These are phyloP conservation scores for Agonum fuliginosum DNA, from an alignment of 2,888 invertebrate genomes.

Conservation along the genomic window DNA sequence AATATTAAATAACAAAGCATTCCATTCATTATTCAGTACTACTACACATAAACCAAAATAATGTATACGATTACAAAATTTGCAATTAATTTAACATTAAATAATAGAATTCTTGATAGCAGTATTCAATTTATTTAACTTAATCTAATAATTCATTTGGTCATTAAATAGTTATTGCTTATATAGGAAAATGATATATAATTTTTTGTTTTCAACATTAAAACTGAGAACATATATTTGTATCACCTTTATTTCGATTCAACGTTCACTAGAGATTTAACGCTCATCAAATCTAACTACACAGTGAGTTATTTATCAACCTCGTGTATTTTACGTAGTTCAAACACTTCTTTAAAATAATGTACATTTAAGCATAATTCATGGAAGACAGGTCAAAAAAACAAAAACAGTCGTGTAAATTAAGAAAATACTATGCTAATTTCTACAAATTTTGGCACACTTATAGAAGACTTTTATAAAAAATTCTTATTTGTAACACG, in stretches of 20 bases:
- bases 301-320: slow-evolving; percentile 45
- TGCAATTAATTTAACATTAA: slow-evolving; percentile 32
- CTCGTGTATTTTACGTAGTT: slow-evolving; percentile 43
- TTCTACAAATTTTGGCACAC: slow-evolving; percentile 59
- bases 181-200: slow-evolving; percentile 22
- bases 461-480: slow-evolving; percentile 55
- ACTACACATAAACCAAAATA: slow-evolving; percentile 30
- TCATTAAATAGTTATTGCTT: slow-evolving; percentile 43
- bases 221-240: slow-evolving; percentile 28
- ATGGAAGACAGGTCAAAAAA: slow-evolving; percentile 58
- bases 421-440: slow-evolving; percentile 34
- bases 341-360: slow-evolving; percentile 43
- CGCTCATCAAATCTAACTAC: slow-evolving; percentile 30
- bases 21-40: slow-evolving; percentile 37
- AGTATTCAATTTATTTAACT: slow-evolving; percentile 32
- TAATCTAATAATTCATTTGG: slow-evolving; percentile 45
- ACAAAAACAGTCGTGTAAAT: slow-evolving; percentile 43
- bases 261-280: slow-evolving; percentile 12
- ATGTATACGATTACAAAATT: slow-evolving; percentile 26
- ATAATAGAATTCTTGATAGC: slow-evolving; percentile 18
- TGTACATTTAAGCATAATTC: slow-evolving; percentile 46
- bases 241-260: slow-evolving; percentile 39
- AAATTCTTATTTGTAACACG: slow-evolving; percentile 53
- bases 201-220: slow-evolving; percentile 9
- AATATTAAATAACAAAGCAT: slow-evolving; percentile 39